Base-by-base conservation (phyloP, 2,797 vertebrate species). In the Poliocrania exsul region DNA sequence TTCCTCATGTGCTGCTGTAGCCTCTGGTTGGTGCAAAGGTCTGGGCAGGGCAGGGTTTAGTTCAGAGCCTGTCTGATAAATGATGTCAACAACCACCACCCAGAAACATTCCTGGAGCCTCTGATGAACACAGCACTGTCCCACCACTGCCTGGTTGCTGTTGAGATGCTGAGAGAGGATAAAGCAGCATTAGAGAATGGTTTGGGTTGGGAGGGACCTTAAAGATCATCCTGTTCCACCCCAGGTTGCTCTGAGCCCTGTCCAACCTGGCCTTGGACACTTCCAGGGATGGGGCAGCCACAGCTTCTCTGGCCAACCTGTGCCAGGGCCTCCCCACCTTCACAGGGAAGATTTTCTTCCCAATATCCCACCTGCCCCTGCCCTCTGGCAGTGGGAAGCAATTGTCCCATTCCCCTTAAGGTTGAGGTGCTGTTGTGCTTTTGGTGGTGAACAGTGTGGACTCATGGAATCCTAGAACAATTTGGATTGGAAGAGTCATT, bases 101-200 rank as follows among this genome's bases (percentile, higher is more conserved):
- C 47, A 29, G 71, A 16, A 57, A 5, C 8, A 13, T 20, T 15
- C 18, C 57, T 28, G 5, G 4, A 14, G 40, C 19, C 24, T 17
- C 49, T 4, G 13, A 12, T 20, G 37, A 7, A 2, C 14, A 1
- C 23, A 1, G 18, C 28, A 0, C 54, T 5, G 37, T 58, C 61
- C 46, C 23, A 29, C 65, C 10, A 6, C 33, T 17, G 8, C 42
- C 2, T 38, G 44, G 19, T 15, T 7, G 29, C 7, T 4, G 1
- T 0, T 17, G 46, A 50, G 78, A 5, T 44, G 35, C 50, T n/a
- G 61, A 20, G 49, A 4, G 24, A 4, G 29, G 57, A 19, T 2
- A 21, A 69, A 50, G 29, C 24, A 26, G 53, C 16, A 16, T 58
- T 10, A 26, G 31, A 16, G 53, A 25, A 10, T n/a, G 49, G 26